phyloP scores from a whole-genome alignment of 92 coral and sea anemone genomes.

The Scolanthus callimorphus region DNA sequence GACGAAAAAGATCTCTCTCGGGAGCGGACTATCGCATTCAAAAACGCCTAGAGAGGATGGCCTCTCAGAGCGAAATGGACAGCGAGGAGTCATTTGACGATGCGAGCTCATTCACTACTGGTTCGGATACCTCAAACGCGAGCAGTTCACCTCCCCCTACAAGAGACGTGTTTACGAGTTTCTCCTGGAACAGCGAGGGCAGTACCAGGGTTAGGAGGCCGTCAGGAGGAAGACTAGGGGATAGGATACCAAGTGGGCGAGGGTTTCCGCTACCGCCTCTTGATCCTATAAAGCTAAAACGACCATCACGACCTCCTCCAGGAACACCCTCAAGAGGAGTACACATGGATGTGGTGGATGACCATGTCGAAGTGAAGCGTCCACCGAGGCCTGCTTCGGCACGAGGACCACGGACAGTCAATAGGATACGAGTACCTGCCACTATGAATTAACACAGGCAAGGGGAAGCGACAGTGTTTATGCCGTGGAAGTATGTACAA shows the following conservation, averaged over 20 bases:
- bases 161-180: constrained; percentile 29
- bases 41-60: constrained; percentile 46
- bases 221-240: not conserved
- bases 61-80: constrained; percentile 28
- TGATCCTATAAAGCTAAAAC: constrained; percentile 1
- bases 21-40: constrained; percentile 70
- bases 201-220: not conserved
- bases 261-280: not conserved
- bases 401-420: constrained; percentile 59
- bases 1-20: constrained; percentile 62
- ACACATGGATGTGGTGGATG: constrained; percentile 24
- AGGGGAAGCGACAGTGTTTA: no score
- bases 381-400: constrained; percentile 71
- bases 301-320: constrained; percentile 51
- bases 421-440: constrained; percentile 42
- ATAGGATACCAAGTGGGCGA: not conserved
- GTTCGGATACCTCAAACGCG: constrained; percentile 32
- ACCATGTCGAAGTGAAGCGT: constrained; percentile 31
- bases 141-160: constrained; percentile 56
- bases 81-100: constrained; percentile 55
- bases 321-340: constrained; percentile 46
- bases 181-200: constrained; percentile 30
- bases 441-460: no score
- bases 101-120: constrained; percentile 38
- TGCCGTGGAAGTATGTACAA: no score